Evolutionary conservation across 2,113 vertebrate species (phyloP), one percentile per base, ranked within the genome.

Genomic region (Gopherus flavomarginatus): DNA sequence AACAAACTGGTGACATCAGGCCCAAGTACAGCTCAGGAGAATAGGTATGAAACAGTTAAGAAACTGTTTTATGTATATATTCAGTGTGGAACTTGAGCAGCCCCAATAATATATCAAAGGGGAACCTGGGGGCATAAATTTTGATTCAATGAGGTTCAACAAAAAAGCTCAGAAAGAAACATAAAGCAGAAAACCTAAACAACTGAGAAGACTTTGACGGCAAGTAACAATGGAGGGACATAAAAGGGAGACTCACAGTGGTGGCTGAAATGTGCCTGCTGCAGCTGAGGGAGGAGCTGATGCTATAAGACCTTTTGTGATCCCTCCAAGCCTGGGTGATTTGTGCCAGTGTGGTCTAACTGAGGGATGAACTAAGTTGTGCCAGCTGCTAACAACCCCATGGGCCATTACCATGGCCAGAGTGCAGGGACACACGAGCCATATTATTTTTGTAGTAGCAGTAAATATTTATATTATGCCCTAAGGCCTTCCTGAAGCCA

Each of bases 11-110:
- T 81, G 27, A 44, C 11, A 72, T 81, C 42, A 85, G 56, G 21
- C 5, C 44, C 26, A 21, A 3, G 12, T 52, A 56, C 4, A 53
- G 29, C 54, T 52, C 29, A 77, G 44, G 27, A 59, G 79, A 44
- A 90, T 31, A 14, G 21, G 78, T 89, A 57, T 54, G 16, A 91
- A 91, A 29, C 47, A 69, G 44, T n/a, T 77, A 85, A 82, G 54
- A 78, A 53, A 93, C 24, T 17, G 6, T 87, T 9, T 22, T 0
- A 0, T 65, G 86, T 81, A 24, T 83, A 57, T n/a, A 50, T 62
- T 65, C 31, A 65, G 35, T 42, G 31, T 1, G 16, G 75, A 84
- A 26, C 83, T 10, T 47, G 42, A 85, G 2, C 26, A 57, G 6
- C 84, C 14, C n/a, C 19, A 86, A 42, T 10, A 87, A 65, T n/a